Base-by-base conservation (phyloP, 1,140 invertebrate species). In the Spodoptera frugiperda region DNA sequence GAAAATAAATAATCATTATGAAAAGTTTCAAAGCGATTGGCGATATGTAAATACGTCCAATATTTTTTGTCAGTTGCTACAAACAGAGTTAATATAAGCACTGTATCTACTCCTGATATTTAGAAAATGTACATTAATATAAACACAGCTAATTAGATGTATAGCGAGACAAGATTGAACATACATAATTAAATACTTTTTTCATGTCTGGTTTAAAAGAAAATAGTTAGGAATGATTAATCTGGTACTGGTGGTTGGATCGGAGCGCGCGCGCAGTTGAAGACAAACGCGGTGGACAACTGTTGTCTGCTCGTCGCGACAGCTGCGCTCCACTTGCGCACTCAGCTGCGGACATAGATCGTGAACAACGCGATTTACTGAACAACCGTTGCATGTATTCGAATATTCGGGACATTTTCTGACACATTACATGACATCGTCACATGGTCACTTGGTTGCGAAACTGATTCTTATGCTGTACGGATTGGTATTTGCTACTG, bases 271-370 rank as follows among this genome's bases (percentile, higher is more conserved):
- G 79, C 84, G 82, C 86, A 82, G 81, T 79, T 83, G 84, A 83
- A 87, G 82, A 88, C 88, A 84, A 87, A 87, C 89, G 86, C 82
- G 83, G 86, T 68, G 79, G 87, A 91, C 91, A 91, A 92, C 90
- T 91, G 91, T 92, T 92, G 91, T 92, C 89, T 91, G 87, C 85
- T 87, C 83, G 87, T 89, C 90, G 75, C 87, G 88, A 90, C 91
- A 93, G 91, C 91, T 93, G 91, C 85, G 90, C 78, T 88, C 90
- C 82, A 92, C 88, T 91, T 91, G 90, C 78, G 78, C 59, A n/a
- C 46, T 30, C 33, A 59, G 83, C 75, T 81, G 49, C 46, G 74
- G 46, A 55, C 76, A 71, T 55, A 76, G 33, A 63, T 59, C 54
- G 59, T 39, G 17, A 14, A 55, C 30, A 33, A 59, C 65, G 59